Percentiles rank a stretch among this genome's conserved stretches.
phyloP scores from a whole-genome alignment of 2,888 invertebrate species.

The Zeuzera pyrina region DNA sequence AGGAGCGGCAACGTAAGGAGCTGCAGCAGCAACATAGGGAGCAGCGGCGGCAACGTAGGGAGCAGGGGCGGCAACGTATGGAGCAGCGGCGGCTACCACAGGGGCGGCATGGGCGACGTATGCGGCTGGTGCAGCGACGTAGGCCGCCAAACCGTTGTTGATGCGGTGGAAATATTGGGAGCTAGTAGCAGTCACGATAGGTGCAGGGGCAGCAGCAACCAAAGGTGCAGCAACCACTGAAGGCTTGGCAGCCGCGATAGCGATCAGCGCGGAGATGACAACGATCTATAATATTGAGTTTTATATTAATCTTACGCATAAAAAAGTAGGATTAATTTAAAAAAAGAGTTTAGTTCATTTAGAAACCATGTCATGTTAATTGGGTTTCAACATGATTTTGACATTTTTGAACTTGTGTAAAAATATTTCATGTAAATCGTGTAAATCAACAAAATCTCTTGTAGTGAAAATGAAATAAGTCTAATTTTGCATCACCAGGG shows the following conservation, averaged over 20 bases:
- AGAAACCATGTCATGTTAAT: too few species aligned
- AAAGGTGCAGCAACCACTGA: slow-evolving; percentile 36
- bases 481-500: too few species aligned
- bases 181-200: slow-evolving; percentile 74
- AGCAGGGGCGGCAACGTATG: slow-evolving; percentile 22
- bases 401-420: too few species aligned
- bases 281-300: too few species aligned
- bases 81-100: slow-evolving; percentile 23
- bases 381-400: too few species aligned
- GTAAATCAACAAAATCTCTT: too few species aligned
- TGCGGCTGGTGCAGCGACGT: slow-evolving; percentile 53
- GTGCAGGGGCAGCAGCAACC: slow-evolving; percentile 30
- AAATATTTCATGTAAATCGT: too few species aligned
- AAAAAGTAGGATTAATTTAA: too few species aligned
- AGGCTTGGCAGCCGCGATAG: slow-evolving; percentile 49
- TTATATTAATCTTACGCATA: too few species aligned
- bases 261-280: slow-evolving; percentile 46
- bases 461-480: too few species aligned
- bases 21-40: slow-evolving; percentile 24
- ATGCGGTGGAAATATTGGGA: slow-evolving; percentile 79
- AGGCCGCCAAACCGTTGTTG: slow-evolving; percentile 68
- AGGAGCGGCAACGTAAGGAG: slow-evolving; percentile 20
- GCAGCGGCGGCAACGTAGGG: slow-evolving; percentile 32
- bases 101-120: slow-evolving; percentile 38
- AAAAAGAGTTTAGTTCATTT: too few species aligned